phyloP scores from a whole-genome alignment of 92 coral and sea anemone genomes.

The Porites evermanni region DNA sequence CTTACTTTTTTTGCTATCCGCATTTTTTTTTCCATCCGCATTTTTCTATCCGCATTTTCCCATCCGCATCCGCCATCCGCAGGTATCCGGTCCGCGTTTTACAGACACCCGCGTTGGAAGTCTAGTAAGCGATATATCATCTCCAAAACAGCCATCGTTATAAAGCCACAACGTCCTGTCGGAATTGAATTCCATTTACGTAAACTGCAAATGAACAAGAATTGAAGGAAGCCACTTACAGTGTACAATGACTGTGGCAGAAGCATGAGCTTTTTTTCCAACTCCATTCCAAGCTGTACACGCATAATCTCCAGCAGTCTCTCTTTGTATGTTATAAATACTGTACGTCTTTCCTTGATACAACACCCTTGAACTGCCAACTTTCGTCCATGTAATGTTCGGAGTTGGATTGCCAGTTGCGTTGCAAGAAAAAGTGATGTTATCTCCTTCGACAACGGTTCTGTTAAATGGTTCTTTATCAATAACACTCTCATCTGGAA shows the following conservation, averaged over 20 bases:
- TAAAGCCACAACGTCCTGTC: too few species aligned
- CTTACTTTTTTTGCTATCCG: too few species aligned
- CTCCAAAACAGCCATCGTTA: background rate
- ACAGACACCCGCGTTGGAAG: too few species aligned
- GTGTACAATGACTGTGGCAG: conserved; percentile 4
- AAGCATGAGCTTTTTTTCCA: background rate
- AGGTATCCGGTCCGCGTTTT: too few species aligned
- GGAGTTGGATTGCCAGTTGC: conserved; percentile 44
- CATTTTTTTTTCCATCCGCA: too few species aligned
- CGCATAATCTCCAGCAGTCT: conserved; percentile 1
- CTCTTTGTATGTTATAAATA: conserved; percentile 3
- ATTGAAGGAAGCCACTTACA: conserved; percentile 8
- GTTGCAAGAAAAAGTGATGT: conserved; percentile 12
- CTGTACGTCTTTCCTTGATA: conserved; percentile 24
- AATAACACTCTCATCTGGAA: conserved; percentile 6
- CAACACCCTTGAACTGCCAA: background rate
- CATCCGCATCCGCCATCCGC: too few species aligned
- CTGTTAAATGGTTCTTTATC: background rate
- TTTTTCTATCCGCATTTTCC: too few species aligned
- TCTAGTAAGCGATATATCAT: background rate
- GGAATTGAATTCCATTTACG: too few species aligned
- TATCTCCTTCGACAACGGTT: background rate
- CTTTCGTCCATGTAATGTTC: conserved; percentile 35
- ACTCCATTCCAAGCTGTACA: conserved; percentile 34
- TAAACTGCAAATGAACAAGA: too few species aligned